These are phyloP conservation scores for Planiliza haematocheilus DNA, from an alignment of 2,113 vertebrate species.

Conservation along the genomic window DNA sequence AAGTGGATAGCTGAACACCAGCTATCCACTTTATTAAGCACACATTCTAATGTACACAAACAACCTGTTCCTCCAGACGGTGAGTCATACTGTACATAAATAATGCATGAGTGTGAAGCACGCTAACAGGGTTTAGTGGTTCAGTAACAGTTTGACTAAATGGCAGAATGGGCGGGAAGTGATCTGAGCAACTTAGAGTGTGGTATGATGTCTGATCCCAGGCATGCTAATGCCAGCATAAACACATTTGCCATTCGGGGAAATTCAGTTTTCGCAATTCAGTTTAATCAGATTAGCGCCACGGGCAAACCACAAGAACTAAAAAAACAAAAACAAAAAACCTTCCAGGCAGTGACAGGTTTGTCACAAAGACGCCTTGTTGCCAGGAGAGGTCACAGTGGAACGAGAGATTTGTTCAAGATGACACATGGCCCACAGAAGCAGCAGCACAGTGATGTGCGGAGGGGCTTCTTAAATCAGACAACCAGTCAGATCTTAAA, in stretches of 20 bases:
- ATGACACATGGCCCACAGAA: conserved; percentile 54
- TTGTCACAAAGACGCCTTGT: conserved; percentile 28
- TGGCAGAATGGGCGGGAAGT: conserved; percentile 48
- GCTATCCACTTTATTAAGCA: conserved; percentile 48
- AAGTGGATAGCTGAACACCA: conserved; percentile 8
- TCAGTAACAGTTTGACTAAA: conserved; percentile 57
- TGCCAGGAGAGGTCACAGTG: conserved; percentile 50
- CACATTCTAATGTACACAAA: conserved; percentile 45
- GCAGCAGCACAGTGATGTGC: conserved; percentile 33
- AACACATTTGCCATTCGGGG: conserved; percentile 44
- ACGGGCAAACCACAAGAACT: conserved; percentile 13
- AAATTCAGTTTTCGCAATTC: conserved; percentile 26
- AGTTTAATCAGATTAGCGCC: conserved; percentile 33
- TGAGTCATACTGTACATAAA: conserved; percentile 61
- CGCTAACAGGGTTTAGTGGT: conserved; percentile 52
- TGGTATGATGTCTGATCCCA: conserved; percentile 43
- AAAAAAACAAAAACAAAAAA: conserved; percentile 10
- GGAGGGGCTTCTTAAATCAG: conserved; percentile 52
- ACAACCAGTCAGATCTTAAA: conserved; percentile 54
- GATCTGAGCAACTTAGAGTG: conserved; percentile 52
- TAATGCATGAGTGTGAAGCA: conserved; percentile 62
- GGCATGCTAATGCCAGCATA: conserved; percentile 47
- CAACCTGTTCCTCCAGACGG: conserved; percentile 49
- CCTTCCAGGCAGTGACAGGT: conserved; percentile 21
- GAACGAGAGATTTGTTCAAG: conserved; percentile 61